phyloP scores from a whole-genome alignment of 2,888 invertebrate genomes.

The Parapristionchus giblindavisi region DNA sequence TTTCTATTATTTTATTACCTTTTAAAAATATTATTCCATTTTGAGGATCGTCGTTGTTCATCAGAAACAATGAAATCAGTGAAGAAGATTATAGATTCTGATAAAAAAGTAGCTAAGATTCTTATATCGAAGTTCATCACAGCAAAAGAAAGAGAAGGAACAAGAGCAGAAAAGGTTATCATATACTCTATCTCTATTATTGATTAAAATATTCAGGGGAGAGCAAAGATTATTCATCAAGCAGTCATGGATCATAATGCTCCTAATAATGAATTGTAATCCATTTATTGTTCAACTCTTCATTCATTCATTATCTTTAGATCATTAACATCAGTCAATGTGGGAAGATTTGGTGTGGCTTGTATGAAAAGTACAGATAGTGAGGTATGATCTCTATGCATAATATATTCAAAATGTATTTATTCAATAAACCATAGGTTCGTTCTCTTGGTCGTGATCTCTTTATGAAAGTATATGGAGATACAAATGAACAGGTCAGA shows the following conservation, averaged over 20 bases:
- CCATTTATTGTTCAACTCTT: neutral
- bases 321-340: conserved; percentile 16
- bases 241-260: conserved; percentile 32
- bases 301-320: neutral
- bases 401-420: neutral
- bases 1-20: neutral
- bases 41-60: conserved; percentile 16
- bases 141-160: conserved; percentile 35
- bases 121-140: conserved; percentile 21
- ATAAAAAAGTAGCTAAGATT: conserved; percentile 15
- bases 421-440: neutral
- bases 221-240: conserved; percentile 27
- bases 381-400: neutral
- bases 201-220: neutral
- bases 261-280: conserved; percentile 33
- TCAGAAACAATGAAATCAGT: conserved; percentile 13
- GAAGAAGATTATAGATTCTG: conserved; percentile 11
- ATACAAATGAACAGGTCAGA: neutral
- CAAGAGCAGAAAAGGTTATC: conserved; percentile 35
- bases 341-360: conserved; percentile 26
- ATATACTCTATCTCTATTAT: neutral
- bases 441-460: conserved; percentile 12
- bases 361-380: conserved; percentile 36
- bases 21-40: neutral
- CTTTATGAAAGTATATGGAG: conserved; percentile 5